These are phyloP conservation scores for Crioceris asparagi DNA, from an alignment of 2,888 invertebrate species.

Conservation along the genomic window DNA sequence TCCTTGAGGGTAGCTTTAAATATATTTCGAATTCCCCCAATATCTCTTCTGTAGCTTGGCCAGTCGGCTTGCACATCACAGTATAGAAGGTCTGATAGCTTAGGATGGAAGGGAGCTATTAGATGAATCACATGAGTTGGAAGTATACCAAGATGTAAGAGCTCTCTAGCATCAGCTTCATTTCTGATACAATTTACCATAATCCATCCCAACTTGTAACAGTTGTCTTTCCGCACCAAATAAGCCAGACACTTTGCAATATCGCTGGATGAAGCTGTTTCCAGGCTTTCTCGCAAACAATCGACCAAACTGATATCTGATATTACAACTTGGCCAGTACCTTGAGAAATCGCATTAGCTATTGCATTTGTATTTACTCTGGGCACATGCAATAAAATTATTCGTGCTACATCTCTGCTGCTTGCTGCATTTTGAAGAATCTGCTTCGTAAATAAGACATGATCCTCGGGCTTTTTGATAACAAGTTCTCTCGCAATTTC, in stretches of 20 bases:
- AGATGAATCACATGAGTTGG: slow-evolving; percentile 45
- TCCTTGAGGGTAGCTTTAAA: slow-evolving; percentile 29
- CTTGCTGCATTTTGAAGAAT: slow-evolving; percentile 41
- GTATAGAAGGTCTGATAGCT: slow-evolving; percentile 30
- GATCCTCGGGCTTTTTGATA: slow-evolving; percentile 50
- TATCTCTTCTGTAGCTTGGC: slow-evolving; percentile 31
- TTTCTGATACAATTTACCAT: slow-evolving; percentile 39
- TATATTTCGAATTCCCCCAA: slow-evolving; percentile 32
- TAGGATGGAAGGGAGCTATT: slow-evolving; percentile 32
- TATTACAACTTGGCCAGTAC: slow-evolving; percentile 29
- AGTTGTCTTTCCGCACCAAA: slow-evolving; percentile 20
- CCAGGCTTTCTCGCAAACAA: slow-evolving; percentile 10
- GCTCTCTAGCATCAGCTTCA: slow-evolving; percentile 37
- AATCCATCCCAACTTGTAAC: slow-evolving; percentile 19
- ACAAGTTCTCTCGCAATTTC: slow-evolving; percentile 50
- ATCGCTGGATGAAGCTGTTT: slow-evolving; percentile 17
- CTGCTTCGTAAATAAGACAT: slow-evolving; percentile 50
- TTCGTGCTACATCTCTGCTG: slow-evolving; percentile 41
- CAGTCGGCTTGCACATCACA: slow-evolving; percentile 30
- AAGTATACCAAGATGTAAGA: slow-evolving; percentile 39
- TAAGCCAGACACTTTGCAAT: slow-evolving; percentile 30
- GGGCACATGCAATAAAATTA: slow-evolving; percentile 47
- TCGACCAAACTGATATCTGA: slow-evolving; percentile 12
- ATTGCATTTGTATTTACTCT: slow-evolving; percentile 35
- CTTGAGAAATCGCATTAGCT: slow-evolving; percentile 27